Evolutionary conservation across 2,888 invertebrate species (phyloP), one percentile per base, ranked within the genome.

Genomic region (Platerodrilus igneus): DNA sequence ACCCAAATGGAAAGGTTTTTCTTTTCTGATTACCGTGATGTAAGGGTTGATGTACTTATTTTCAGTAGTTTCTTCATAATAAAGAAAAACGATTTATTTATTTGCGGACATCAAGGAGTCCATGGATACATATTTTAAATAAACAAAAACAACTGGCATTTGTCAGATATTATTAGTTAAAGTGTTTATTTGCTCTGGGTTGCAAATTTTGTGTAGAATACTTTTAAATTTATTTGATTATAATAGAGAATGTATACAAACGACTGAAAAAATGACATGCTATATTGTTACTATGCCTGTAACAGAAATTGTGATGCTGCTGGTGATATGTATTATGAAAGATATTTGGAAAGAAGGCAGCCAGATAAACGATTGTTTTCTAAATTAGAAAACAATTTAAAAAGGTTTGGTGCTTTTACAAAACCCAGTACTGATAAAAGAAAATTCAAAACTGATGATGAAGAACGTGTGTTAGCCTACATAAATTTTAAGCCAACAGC

Each of bases 261-360:
- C 11, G 14, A 26, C n/a, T n/a, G 9, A 21, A 21, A 9, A 21
- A 21, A 21, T 21, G 21, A 21, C 5, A 21, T 21, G 21, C 3
- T 3, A 4, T 21, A n/a, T 21, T 21, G 3, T 5, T 21, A 21
- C 5, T 21, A 21, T 21, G 8, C 21, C 8, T 21, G 3, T 9
- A 9, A n/a, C n/a, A n/a, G n/a, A n/a, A n/a, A 21, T n/a, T 9
- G 21, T 21, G 21, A 21, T 21, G 3, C 21, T 2, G 21, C 8
- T 9, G 9, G 21, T n/a, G 26, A 25, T 7, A 15, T 27, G 13
- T 27, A 27, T 15, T 16, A 15, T 9, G 8, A 27, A 27, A 14
- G 8, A 14, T 27, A 27, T 8, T 7, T 27, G 27, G 27, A 27
- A 10, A 27, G 27, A 14, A 6, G 27, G n/a, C 27, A 27, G 9